A percentile compares a stretch with the other conserved stretches of the same genome.
phyloP scores from a whole-genome alignment of 2,797 vertebrate species.

The Acestrorhynchus altus region DNA sequence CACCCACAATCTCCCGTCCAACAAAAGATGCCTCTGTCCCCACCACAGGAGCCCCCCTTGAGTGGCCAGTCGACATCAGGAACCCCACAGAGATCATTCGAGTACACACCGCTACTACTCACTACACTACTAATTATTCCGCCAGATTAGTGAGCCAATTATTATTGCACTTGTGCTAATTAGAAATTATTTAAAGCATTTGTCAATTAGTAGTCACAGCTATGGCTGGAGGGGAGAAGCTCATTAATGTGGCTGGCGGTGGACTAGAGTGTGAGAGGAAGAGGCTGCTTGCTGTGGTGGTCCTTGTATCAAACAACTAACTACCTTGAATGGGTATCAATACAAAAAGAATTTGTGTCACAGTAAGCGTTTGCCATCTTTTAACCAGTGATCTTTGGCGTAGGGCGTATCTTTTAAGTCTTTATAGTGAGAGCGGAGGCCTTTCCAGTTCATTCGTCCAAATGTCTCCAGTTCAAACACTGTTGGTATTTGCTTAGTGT shows the following conservation, averaged over 20 bases:
- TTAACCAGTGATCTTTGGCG: not conserved
- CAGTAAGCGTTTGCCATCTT: not conserved
- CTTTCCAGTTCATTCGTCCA: conserved; percentile 1
- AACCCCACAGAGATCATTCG: conserved; percentile 79
- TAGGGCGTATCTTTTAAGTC: not conserved
- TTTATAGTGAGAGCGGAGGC: not conserved
- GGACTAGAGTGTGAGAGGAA: conserved; percentile 51
- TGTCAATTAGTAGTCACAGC: conserved; percentile 88
- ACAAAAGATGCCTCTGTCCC: conserved; percentile 62
- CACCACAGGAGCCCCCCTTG: conserved; percentile 59
- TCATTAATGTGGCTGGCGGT: conserved; percentile 84
- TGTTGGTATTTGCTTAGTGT: not conserved
- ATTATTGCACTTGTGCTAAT: conserved; percentile 93
- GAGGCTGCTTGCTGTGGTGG: conserved; percentile 30
- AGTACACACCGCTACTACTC: conserved; percentile 72
- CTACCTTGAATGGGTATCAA: conserved; percentile 6
- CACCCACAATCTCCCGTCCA: conserved; percentile 67
- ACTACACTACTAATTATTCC: conserved; percentile 90
- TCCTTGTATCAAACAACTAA: not conserved
- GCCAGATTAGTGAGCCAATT: conserved; percentile 87
- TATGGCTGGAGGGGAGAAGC: conserved; percentile 83
- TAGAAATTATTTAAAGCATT: conserved; percentile 92
- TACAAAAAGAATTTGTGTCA: not conserved
- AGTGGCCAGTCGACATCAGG: conserved; percentile 80
- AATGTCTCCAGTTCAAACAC: not conserved